phyloP scores from a whole-genome alignment of 2,113 vertebrate genomes.

The Nanorana parkeri region DNA sequence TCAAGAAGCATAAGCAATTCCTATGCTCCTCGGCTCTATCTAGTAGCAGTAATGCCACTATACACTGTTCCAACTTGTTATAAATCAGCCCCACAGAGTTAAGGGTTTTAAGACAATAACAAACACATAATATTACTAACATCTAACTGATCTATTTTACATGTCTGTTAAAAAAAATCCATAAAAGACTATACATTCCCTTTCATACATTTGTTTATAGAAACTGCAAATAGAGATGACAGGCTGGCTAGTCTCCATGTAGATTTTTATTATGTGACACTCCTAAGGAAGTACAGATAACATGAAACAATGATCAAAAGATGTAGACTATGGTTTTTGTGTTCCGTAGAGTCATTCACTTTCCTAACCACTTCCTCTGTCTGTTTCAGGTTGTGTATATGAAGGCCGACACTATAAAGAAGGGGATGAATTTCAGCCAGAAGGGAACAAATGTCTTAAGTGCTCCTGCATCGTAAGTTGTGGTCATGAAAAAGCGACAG shows the following conservation, averaged over 20 bases:
- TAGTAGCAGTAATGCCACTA: too few relatives aligned
- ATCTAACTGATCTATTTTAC: too few relatives aligned
- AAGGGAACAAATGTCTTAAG: slow-evolving; percentile 88
- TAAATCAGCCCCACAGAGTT: too few relatives aligned
- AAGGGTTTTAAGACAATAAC: too few relatives aligned
- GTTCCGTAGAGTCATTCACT: slow-evolving; percentile 15
- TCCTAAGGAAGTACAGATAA: slow-evolving; percentile 43
- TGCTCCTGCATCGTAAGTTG: slow-evolving; percentile 92
- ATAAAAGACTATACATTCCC: too few relatives aligned
- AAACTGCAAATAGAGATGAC: slow-evolving; percentile 5
- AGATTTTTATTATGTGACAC: slow-evolving; percentile 24
- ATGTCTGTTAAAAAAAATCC: too few relatives aligned
- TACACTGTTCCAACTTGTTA: too few relatives aligned
- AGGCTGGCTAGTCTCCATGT: background rate
- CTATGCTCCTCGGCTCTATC: too few relatives aligned
- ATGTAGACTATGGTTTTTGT: slow-evolving; percentile 2
- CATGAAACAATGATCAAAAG: slow-evolving; percentile 49
- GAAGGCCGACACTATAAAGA: slow-evolving; percentile 90
- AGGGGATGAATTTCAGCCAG: slow-evolving; percentile 90
- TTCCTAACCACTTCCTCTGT: slow-evolving; percentile 48
- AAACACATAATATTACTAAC: too few relatives aligned
- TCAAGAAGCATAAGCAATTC: too few relatives aligned
- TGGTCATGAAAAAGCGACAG: slow-evolving; percentile 2
- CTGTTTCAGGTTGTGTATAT: slow-evolving; percentile 86
- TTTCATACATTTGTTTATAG: background rate